Evolutionary conservation across 1,140 invertebrate species (phyloP).

Genomic region (Heliconius himera): DNA sequence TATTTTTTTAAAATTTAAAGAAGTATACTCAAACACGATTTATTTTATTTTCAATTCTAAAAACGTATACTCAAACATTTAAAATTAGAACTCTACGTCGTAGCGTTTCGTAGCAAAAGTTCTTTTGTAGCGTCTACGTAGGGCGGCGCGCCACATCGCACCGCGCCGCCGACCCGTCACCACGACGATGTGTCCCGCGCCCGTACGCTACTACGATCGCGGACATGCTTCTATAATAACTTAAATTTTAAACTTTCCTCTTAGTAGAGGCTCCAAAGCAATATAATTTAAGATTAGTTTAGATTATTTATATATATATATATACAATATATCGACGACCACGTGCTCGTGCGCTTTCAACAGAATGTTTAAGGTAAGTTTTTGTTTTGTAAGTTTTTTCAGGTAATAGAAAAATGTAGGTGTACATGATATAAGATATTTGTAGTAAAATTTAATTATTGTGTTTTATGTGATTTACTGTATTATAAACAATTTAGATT

Average conservation of each 20-base stretch:
- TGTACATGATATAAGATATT: too few relatives aligned
- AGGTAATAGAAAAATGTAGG: too few relatives aligned
- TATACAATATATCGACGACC: constrained; percentile 19
- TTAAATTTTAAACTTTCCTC: constrained; percentile 38
- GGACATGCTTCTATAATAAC: constrained; percentile 43
- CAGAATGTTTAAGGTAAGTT: constrained; percentile 38
- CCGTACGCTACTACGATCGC: constrained; percentile 40
- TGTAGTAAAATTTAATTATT: too few relatives aligned
- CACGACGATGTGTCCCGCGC: constrained; percentile 49
- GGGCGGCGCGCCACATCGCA: constrained; percentile 55
- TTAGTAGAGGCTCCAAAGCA: constrained; percentile 51
- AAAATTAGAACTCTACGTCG: neutral
- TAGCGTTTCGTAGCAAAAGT: neutral
- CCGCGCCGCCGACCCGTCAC: constrained; percentile 56
- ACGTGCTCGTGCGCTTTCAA: constrained; percentile 21
- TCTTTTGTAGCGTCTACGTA: neutral
- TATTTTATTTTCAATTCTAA: neutral
- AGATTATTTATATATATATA: constrained; percentile 37
- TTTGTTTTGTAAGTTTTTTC: too few relatives aligned
- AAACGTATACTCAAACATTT: neutral
- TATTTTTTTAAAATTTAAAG: too few relatives aligned
- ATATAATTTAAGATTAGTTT: constrained; percentile 50
- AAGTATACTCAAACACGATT: too few relatives aligned
- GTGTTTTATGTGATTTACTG: too few relatives aligned
- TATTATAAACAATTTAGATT: too few relatives aligned